phyloP scores from a whole-genome alignment of 2,888 invertebrate genomes.

The Heliconius ethilla region DNA sequence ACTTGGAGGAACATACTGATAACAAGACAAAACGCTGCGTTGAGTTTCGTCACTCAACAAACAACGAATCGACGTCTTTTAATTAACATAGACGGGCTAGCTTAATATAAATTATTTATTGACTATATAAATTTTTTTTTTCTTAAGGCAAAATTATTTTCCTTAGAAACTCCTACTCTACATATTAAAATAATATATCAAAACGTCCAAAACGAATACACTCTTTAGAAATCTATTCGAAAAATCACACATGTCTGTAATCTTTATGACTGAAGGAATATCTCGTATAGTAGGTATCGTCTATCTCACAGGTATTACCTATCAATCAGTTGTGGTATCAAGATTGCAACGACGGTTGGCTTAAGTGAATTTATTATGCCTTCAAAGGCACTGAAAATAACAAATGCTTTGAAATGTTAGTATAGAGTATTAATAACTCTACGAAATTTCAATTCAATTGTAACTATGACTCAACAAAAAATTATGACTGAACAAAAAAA shows the following conservation, averaged over 20 bases:
- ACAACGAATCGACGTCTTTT: no score
- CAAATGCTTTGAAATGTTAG: neutral
- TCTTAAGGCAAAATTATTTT: no score
- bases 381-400: conserved; percentile 7
- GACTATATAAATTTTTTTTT: no score
- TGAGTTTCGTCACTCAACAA: neutral
- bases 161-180: neutral
- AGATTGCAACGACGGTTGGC: conserved; percentile 27
- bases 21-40: neutral
- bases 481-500: no score
- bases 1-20: neutral
- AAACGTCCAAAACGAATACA: neutral
- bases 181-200: conserved; percentile 1
- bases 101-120: no score
- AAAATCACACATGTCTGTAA: neutral
- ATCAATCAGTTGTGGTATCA: conserved; percentile 34
- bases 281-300: neutral
- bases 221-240: conserved; percentile 1
- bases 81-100: no score
- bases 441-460: no score
- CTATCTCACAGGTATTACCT: conserved; percentile 27
- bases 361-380: conserved; percentile 31
- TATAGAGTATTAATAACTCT: neutral
- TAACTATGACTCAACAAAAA: no score
- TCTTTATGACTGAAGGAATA: conserved; percentile 24